A percentile compares a stretch with the other conserved stretches of the same genome.
Conservation (phyloP, 1,140 invertebrate genomes). For the Drosophila neocordata region DNA sequence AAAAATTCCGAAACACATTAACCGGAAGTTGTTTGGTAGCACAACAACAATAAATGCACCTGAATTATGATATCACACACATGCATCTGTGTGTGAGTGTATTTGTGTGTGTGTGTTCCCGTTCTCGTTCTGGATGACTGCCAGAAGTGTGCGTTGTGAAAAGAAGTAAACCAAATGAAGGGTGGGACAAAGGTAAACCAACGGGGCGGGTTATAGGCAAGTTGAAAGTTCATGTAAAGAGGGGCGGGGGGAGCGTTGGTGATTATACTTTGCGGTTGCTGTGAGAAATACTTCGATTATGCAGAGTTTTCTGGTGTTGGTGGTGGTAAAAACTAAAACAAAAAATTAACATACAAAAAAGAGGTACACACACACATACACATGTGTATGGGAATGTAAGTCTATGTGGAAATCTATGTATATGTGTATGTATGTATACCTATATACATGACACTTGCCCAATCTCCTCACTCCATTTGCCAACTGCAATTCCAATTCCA, state of each 20-base stretch:
- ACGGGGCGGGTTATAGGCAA: neutral
- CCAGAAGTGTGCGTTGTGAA: slow-evolving; percentile 61
- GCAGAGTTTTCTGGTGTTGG: slow-evolving; percentile 47
- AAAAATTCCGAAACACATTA: slow-evolving; percentile 53
- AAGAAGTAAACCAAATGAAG: slow-evolving; percentile 45
- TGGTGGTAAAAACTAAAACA: slow-evolving; percentile 10
- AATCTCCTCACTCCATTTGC: neutral
- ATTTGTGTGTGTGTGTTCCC: slow-evolving; percentile 10
- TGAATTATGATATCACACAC: slow-evolving; percentile 66
- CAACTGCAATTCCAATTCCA: slow-evolving; percentile 2
- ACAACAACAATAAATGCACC: slow-evolving; percentile 66
- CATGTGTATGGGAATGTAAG: slow-evolving; percentile 33
- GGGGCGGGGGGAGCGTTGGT: slow-evolving; percentile 19
- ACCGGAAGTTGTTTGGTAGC: slow-evolving; percentile 64
- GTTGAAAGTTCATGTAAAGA: neutral
- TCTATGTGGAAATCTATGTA: slow-evolving; percentile 48
- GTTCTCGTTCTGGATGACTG: slow-evolving; percentile 69
- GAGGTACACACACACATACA: slow-evolving; percentile 24
- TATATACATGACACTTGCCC: slow-evolving; percentile 33
- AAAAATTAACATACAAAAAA: neutral
- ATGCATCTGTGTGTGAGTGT: slow-evolving; percentile 3
- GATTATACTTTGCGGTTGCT: slow-evolving; percentile 65
- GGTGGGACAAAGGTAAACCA: slow-evolving; percentile 1
- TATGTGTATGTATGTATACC: slow-evolving; percentile 73
- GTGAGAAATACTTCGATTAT: slow-evolving; percentile 52